Evolutionary conservation across 2,113 vertebrate species (phyloP), one percentile per base, ranked within the genome.

Genomic region (Silurus glanis): DNA sequence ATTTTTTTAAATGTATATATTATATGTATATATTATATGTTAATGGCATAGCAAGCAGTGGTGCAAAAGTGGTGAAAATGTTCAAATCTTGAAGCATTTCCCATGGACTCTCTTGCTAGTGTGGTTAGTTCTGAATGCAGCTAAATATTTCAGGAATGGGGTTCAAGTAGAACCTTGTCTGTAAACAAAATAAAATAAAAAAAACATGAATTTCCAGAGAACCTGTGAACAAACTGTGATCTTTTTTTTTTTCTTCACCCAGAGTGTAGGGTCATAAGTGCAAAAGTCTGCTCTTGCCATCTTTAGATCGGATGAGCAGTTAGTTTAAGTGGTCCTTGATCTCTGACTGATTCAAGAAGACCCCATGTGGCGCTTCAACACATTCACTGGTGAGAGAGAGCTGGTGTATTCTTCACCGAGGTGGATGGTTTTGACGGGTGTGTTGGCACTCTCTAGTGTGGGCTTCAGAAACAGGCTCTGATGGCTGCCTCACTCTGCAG

Each of bases 361-460:
- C 16, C 51, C 23, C 72, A 45, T 62, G 45, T 62, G 45, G 58
- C 4, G 55, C 66, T 14, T 58, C 16, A 53, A 51, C 37, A 16
- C 19, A 5, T n/a, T 62, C 56, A 51, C 1, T 62, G 66, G 13
- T 53, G 58, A 62, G 12, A 59, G 83, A 78, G 83, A 78, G 23
- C 69, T 71, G 88, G 78, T 80, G 72, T 82, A 58, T 56, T 56
- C 49, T 25, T 6, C 16, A n/a, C 25, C 55, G 82, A 14, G 16
- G 12, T 59, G 37, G 75, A 83, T 64, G 62, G n/a, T 10, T 47
- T 28, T 83, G 28, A 64, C 17, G n/a, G 80, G 74, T 83, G 71
- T 79, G 69, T 82, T 69, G 82, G 83, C 88, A 79, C 85, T 83
- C 88, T 82, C 86, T 87, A 89, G 85, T 47, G 85, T 71, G 62